Base-by-base conservation (phyloP, 2,888 invertebrate species). In the Machimus atricapillus region DNA sequence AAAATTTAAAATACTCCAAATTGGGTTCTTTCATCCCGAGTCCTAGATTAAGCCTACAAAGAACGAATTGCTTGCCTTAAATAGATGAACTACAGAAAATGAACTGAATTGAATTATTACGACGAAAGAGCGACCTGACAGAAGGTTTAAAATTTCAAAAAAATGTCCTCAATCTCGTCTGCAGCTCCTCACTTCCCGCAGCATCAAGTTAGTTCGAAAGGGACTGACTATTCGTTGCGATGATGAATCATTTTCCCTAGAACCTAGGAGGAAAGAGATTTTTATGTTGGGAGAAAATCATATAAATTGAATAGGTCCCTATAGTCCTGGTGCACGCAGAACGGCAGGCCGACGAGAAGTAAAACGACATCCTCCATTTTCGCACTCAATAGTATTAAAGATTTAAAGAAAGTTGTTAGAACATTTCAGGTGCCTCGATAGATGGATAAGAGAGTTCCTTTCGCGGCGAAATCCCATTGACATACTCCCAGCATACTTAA, bases 311-410 rank as follows among this genome's bases (percentile, higher is more conserved):
- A 66, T 23, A 66, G 66, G 27, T 23, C 66, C 27, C 14, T 66
- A 12, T 23, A 66, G 66, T 52, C n/a, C 23, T 27, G 66, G 66
- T 66, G 66, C 23, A 66, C 27, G 66, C 27, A 66, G 66, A 23
- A 66, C 23, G 27, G 7, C 6, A 37, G 31, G 31, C 16, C 76
- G 14, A 31, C 79, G 31, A 27, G 3, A n/a, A 52, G n/a, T 46
- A n/a, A 52, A 52, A 16, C 7, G 52, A n/a, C n/a, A n/a, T 52
- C 52, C 16, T 52, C n/a, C 56, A 56, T 56, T 31, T 12, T 56
- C 37, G 34, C 23, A 27, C 31, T 81, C 27, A 81, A 81, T 81
- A 81, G 81, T 52, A 81, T 81, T 81, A 81, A 81, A 81, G 81
- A 81, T 52, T 56, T 81, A 52, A 46, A 31, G 31, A 27, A 43